Base-by-base conservation (phyloP, 2,888 invertebrate species). In the Leptura quadrifasciata region DNA sequence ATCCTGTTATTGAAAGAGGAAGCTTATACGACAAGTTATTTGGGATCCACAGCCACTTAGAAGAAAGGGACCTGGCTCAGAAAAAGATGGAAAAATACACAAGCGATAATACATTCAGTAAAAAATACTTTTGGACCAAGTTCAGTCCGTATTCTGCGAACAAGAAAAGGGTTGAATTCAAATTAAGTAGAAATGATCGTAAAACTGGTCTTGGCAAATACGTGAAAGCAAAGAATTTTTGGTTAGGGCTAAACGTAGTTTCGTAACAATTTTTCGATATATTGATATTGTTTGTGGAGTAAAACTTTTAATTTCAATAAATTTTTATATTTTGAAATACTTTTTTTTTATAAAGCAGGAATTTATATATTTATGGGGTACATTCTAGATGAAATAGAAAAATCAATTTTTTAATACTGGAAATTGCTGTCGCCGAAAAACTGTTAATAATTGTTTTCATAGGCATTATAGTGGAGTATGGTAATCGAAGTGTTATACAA, bases 111-210 rank as follows among this genome's bases (percentile, higher is more conserved):
- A 58, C 52, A 52, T 77, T 80, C 27, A 61, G 47, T 15, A 73
- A 73, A 20, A 58, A 72, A 9, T 80, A 77, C 60, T 79, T 80
- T 35, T 76, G 73, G 69, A 75, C 55, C 15, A 74, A 67, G 24
- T 75, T 76, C 21, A 58, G 75, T 58, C 76, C 76, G 12, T 79
- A 79, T 31, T n/a, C 65, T 3, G 27, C 55, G 15, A 18, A 20
- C 8, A 27, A 12, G n/a, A 35, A 21, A 31, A 24, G 18, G 24
- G 24, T 17, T 54, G 55, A 27, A 5, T 55, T 27, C 2, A 52
- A 27, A 39, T 39, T 39, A 15, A 39, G 15, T 15, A 39, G 39
- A 12, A 15, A 39, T 3, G 15, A 67, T 8, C 10, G 1, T 8
- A 9, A n/a, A 12, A n/a, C n/a, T 17, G 57, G 5, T 31, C 12